A percentile compares a stretch with the other conserved stretches of the same genome.
phyloP scores from a whole-genome alignment of 2,113 vertebrate genomes.

The Cathartes aura region DNA sequence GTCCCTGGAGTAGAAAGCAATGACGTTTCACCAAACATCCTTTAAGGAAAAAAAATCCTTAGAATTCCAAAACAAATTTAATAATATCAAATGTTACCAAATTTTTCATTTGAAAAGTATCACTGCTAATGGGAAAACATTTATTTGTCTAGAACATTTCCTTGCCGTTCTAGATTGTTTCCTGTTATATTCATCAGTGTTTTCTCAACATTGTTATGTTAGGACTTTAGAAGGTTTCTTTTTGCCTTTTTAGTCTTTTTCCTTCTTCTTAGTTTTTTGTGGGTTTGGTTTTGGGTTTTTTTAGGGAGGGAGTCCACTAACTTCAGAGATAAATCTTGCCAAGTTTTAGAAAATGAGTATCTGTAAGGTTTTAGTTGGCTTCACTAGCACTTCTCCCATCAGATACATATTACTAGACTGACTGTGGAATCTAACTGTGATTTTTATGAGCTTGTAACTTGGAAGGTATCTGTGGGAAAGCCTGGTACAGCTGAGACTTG shows the following conservation, averaged over 20 bases:
- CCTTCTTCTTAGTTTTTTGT: background rate
- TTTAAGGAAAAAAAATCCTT: background rate
- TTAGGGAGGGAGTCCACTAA: rapidly evolving
- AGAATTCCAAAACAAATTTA: background rate
- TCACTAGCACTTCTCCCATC: background rate
- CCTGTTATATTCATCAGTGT: background rate
- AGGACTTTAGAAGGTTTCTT: background rate
- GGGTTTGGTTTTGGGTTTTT: background rate
- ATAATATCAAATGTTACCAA: background rate
- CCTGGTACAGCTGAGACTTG: rapidly evolving
- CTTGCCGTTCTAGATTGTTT: background rate
- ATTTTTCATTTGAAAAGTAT: background rate
- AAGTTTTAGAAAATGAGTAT: background rate
- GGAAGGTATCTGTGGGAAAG: background rate
- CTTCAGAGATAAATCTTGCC: background rate
- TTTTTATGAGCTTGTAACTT: background rate
- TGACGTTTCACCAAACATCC: rapidly evolving
- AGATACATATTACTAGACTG: background rate
- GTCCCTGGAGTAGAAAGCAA: background rate
- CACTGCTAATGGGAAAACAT: background rate
- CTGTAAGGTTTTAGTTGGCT: background rate
- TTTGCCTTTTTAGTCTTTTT: background rate
- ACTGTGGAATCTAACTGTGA: background rate
- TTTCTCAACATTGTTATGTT: background rate
- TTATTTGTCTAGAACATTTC: background rate